Evolutionary conservation across 2,888 invertebrate species (phyloP).

Genomic region (Noctua fimbriata): DNA sequence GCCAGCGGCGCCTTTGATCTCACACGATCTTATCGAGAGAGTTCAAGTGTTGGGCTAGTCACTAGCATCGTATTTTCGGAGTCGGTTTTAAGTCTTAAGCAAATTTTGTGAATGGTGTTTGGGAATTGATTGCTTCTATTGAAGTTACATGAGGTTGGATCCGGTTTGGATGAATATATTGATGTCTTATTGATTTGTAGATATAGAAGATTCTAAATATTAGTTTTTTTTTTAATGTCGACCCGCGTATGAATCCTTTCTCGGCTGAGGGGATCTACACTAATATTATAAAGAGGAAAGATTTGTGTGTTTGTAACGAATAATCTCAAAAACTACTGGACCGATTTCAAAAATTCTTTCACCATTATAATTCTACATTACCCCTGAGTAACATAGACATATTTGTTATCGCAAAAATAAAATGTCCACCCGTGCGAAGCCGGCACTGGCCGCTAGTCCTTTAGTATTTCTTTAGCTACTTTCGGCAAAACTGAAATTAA

Average conservation of each 20-base stretch:
- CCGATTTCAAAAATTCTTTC: no score
- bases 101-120: conserved; percentile 43
- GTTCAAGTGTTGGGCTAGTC: conserved; percentile 57
- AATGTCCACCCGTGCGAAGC: no score
- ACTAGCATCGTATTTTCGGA: conserved; percentile 15
- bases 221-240: not conserved
- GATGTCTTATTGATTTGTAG: conserved; percentile 1
- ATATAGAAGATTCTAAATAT: not conserved
- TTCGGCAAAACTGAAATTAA: not conserved
- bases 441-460: not conserved
- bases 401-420: no score
- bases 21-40: conserved; percentile 47
- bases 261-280: not conserved
- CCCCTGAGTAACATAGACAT: no score
- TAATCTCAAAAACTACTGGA: no score
- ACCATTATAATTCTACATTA: no score
- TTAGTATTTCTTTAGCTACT: not conserved
- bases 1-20: conserved; percentile 51
- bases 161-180: conserved; percentile 6
- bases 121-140: conserved; percentile 32
- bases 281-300: no score
- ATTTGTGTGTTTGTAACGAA: no score
- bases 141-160: conserved; percentile 13
- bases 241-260: not conserved
- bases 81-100: conserved; percentile 37